Base-by-base conservation (phyloP, 1,140 invertebrate genomes). In the Drosophila tristis region DNA sequence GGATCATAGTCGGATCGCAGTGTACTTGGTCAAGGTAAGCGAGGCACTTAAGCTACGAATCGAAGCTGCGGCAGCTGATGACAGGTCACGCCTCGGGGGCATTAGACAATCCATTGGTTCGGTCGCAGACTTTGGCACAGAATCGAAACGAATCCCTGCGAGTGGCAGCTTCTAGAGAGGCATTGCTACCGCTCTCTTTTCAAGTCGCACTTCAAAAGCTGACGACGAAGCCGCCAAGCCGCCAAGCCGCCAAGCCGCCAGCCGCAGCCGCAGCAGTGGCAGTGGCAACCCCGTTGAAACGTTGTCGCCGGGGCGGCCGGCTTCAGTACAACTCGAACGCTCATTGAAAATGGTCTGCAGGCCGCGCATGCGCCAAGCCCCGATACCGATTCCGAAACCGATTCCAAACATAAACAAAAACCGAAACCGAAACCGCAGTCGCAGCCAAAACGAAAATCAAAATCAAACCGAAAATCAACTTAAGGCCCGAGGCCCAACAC, bases 311-410 rank as follows among this genome's bases (percentile, higher is more conserved):
- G 48, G 23, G 29, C 50, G 50, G 57, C 59, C 39, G 56, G 64
- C 49, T 70, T 87, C 79, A 87, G 82, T 87, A 72, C 68, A 81
- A 74, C 82, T 78, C 79, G 60, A 89, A 70, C 82, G 84, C 84
- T 87, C 82, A 87, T 82, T 87, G 82, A 87, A 87, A 87, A 87
- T 87, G 82, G 82, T 87, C 79, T 89, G 61, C 79, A 79, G 70
- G 82, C 79, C 67, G 82, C 84, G 82, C 84, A 76, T 80, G 75
- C 75, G 78, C 60, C 64, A 74, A 80, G 63, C 57, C 53, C 45
- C 43, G 59, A 63, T 35, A 31, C 26, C 25, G 31, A 66, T 11
- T 23, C 13, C 15, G 29, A 60, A 15, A 39, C 15, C 44, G 31
- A 63, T 15, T 11, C 8, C 7, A 39, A 66, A 39, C 11, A 39